A percentile compares a stretch with the other conserved stretches of the same genome.
Conservation (phyloP, 2,113 vertebrate genomes). For the Tenrec ecaudatus region DNA sequence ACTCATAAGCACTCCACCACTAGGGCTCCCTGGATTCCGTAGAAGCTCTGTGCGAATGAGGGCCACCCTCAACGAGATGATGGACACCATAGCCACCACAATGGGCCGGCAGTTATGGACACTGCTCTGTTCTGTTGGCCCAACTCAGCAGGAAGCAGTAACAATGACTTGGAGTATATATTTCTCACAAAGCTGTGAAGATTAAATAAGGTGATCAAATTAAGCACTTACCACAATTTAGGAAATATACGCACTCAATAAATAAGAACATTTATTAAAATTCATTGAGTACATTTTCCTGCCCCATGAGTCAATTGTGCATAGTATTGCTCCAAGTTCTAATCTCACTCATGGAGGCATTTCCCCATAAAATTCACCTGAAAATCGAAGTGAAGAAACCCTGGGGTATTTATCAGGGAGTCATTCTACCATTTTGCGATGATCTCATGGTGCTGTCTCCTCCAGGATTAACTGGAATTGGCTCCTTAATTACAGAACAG, state of each 20-base stretch:
- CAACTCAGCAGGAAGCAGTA: too few species aligned
- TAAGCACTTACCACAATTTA: not conserved
- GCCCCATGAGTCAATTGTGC: not conserved
- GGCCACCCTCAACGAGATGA: not conserved
- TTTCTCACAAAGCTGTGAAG: not conserved
- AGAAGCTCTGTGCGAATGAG: not conserved
- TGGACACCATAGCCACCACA: not conserved
- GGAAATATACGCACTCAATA: not conserved
- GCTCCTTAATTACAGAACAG: not conserved
- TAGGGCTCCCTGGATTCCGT: too few species aligned
- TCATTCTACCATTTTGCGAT: not conserved
- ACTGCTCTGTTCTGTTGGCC: not conserved
- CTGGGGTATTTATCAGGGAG: not conserved
- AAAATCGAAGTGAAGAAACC: not conserved
- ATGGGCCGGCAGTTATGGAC: not conserved
- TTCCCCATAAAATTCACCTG: not conserved
- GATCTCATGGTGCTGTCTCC: not conserved
- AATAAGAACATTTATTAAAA: constrained; percentile 1
- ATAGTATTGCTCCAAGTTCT: not conserved
- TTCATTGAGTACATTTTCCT: not conserved
- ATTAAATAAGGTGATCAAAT: not conserved
- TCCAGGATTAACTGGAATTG: not conserved
- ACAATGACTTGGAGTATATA: too few species aligned
- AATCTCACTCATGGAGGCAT: not conserved
- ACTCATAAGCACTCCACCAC: too few species aligned